phyloP scores from a whole-genome alignment of 2,113 vertebrate genomes.

The Cololabis saira region DNA sequence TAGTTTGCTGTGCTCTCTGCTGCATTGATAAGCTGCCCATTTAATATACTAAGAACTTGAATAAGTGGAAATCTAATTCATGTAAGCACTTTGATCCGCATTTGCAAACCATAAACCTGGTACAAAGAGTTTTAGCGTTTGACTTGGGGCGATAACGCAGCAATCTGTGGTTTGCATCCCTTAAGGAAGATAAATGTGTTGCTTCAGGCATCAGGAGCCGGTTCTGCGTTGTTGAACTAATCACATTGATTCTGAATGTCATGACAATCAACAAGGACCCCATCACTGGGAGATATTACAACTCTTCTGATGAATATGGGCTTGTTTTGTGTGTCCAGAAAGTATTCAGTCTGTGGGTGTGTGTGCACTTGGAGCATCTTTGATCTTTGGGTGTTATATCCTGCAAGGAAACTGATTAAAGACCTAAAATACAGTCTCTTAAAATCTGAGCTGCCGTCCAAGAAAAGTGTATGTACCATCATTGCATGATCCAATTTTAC shows the following conservation, averaged over 20 bases:
- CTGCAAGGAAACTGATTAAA: slow-evolving; percentile 25
- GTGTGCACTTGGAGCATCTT: background rate
- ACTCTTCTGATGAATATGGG: background rate
- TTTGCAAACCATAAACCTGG: background rate
- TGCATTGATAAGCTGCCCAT: slow-evolving; percentile 34
- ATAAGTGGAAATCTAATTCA: slow-evolving; percentile 21
- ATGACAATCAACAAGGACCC: background rate
- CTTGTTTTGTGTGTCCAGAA: background rate
- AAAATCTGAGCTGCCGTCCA: slow-evolving; percentile 16
- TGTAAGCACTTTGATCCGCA: background rate
- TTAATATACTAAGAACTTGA: slow-evolving; percentile 40
- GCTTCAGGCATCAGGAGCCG: slow-evolving; percentile 14
- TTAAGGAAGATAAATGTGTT: background rate
- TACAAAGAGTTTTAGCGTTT: background rate
- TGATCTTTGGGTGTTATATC: slow-evolving; percentile 14
- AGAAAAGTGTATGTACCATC: slow-evolving; percentile 5
- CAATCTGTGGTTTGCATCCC: slow-evolving; percentile 20
- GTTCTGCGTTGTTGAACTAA: slow-evolving; percentile 7
- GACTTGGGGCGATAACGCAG: slow-evolving; percentile 27
- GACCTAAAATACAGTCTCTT: background rate
- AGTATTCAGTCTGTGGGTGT: background rate
- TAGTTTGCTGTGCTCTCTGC: slow-evolving; percentile 22
- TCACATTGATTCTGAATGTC: background rate
- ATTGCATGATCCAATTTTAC: no score
- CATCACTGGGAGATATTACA: background rate